phyloP scores from a whole-genome alignment of 2,113 vertebrate species.

The Lates calcarifer region DNA sequence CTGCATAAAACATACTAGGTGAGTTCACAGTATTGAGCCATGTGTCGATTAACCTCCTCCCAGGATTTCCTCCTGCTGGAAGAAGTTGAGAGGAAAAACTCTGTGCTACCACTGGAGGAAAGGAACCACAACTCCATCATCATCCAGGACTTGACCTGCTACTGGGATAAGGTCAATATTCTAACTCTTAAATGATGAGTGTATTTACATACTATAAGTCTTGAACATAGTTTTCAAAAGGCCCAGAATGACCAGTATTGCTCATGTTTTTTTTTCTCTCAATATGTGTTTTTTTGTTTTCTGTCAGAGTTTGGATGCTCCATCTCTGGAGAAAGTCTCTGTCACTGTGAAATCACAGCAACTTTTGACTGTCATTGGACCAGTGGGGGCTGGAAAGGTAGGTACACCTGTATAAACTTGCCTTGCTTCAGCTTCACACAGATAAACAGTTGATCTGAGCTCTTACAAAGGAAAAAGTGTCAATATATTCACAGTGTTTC shows the following conservation, averaged over 20 bases:
- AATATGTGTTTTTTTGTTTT: not conserved
- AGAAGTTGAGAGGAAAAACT: slow-evolving; percentile 77
- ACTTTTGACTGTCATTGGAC: slow-evolving; percentile 92
- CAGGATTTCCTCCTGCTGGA: slow-evolving; percentile 78
- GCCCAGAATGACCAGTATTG: no score
- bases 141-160: slow-evolving; percentile 74
- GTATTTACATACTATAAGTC: not conserved
- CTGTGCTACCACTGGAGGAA: slow-evolving; percentile 54
- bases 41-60: not conserved
- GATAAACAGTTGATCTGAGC: not conserved
- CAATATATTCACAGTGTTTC: not conserved
- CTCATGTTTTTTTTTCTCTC: not conserved
- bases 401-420: not conserved
- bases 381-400: slow-evolving; percentile 97
- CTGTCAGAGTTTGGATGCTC: slow-evolving; percentile 86
- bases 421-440: no score
- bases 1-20: no score
- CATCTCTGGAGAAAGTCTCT: slow-evolving; percentile 88
- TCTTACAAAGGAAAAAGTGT: not conserved
- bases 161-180: slow-evolving; percentile 88
- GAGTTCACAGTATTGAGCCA: no score
- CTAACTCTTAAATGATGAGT: not conserved
- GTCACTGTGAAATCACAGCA: slow-evolving; percentile 86
- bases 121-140: slow-evolving; percentile 53
- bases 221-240: not conserved